phyloP scores from a whole-genome alignment of 2,113 vertebrate species.

The Tachysurus fulvidraco region DNA sequence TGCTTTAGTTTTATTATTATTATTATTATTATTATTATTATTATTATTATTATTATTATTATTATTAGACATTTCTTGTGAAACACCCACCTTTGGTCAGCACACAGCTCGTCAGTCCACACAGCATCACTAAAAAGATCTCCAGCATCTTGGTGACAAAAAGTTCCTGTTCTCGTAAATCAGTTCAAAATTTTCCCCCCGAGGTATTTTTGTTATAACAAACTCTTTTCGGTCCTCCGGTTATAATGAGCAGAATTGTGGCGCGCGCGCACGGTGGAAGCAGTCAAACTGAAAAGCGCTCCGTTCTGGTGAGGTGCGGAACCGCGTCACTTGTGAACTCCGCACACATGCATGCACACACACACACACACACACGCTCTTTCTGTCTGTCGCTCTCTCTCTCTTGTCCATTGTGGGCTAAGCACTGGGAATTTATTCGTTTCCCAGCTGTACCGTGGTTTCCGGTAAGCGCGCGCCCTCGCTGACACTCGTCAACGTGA shows the following conservation, averaged over 20 bases:
- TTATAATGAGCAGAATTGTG: background rate
- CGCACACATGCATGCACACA: slow-evolving; percentile 52
- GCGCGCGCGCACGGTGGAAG: background rate
- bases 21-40: background rate
- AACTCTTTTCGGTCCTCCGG: slow-evolving; percentile 24
- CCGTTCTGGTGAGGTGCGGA: slow-evolving; percentile 58
- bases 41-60: background rate
- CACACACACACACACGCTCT: slow-evolving; percentile 50
- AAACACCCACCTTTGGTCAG: slow-evolving; percentile 70
- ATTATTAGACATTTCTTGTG: background rate
- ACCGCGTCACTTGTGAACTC: slow-evolving; percentile 61
- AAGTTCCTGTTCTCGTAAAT: slow-evolving; percentile 11
- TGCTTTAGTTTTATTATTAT: background rate
- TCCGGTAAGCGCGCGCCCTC: slow-evolving; percentile 49
- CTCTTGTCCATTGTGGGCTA: slow-evolving; percentile 63
- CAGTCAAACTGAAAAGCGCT: slow-evolving; percentile 39
- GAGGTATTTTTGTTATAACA: background rate
- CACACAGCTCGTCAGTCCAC: slow-evolving; percentile 71
- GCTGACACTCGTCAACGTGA: slow-evolving; percentile 62
- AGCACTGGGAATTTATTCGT: slow-evolving; percentile 69
- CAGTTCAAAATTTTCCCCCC: background rate
- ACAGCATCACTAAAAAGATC: slow-evolving; percentile 66
- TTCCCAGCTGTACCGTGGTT: slow-evolving; percentile 70
- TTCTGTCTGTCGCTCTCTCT: background rate
- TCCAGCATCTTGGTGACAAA: slow-evolving; percentile 62